Evolutionary conservation across 2,113 vertebrate species (phyloP), one percentile per base, ranked within the genome.

Genomic region (Pelusios castaneus): DNA sequence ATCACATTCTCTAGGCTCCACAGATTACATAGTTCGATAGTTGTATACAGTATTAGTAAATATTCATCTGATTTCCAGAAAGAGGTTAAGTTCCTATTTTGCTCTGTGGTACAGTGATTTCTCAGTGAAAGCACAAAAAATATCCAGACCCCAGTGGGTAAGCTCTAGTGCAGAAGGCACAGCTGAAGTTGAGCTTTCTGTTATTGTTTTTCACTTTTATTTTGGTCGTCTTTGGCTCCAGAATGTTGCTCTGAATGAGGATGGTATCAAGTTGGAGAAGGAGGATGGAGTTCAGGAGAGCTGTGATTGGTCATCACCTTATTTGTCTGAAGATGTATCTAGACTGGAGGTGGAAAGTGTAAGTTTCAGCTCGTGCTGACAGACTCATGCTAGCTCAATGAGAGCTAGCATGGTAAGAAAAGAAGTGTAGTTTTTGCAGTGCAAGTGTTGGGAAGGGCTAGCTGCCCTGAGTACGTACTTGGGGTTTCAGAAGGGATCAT

Each of bases 231-330:
- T 67, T 21, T 27, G 21, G 22, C 45, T 43, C 67, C n/a, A 58
- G 10, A 70, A 8, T 38, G 24, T n/a, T 88, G 49, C 27, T 80
- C 41, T 70, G 60, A 82, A 58, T 78, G 63, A 89, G 41, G 31
- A 34, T 73, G 38, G 10, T 38, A 80, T 70, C 38, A 54, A 60
- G n/a, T 17, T 27, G 60, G 49, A 88, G 70, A 58, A 84, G 43
- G 52, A 56, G 84, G 45, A 85, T 14, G 17, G 85, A n/a, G 22
- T 27, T 73, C 0, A 1, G 41, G 38, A 81, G 85, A 91, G 16
- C 17, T 0, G 0, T 43, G 77, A 41, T 25, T 80, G 14, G 41
- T 38, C 79, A n/a, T 76, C 80, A 19, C 10, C 41, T 17, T 0
- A 0, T 55, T 63, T 76, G 22, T 45, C 25, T 87, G 51, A 38